Conservation (phyloP, 1,140 invertebrate species). For the Cheumatopsyche charites region DNA sequence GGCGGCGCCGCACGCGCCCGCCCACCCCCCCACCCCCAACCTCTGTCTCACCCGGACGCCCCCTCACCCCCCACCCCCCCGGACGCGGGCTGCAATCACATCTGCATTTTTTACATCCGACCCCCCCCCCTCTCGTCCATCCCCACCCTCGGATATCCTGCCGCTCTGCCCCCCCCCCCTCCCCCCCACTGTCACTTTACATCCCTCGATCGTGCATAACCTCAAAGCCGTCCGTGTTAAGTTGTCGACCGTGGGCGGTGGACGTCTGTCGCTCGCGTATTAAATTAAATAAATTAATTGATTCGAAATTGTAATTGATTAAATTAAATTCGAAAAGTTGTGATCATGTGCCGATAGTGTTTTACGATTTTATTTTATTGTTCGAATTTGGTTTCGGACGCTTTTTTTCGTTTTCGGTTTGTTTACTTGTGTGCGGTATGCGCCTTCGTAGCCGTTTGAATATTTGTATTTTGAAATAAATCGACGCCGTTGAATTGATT, state of each 20-base stretch:
- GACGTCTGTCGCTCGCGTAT: no score
- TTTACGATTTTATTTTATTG: neutral
- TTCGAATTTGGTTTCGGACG: neutral
- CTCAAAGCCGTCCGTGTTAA: neutral
- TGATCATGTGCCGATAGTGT: slow-evolving; percentile 21
- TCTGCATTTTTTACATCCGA: neutral
- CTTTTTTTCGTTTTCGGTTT: neutral
- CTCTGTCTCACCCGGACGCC: slow-evolving; percentile 47
- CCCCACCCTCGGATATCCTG: no score
- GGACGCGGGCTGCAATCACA: slow-evolving; percentile 40
- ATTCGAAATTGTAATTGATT: no score
- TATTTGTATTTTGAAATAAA: no score
- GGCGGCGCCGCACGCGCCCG: slow-evolving; percentile 38
- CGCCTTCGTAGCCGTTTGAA: no score
- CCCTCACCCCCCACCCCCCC: slow-evolving; percentile 43
- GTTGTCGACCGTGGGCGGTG: neutral
- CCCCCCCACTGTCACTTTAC: neutral
- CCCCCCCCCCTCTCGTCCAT: neutral
- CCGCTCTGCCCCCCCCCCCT: neutral
- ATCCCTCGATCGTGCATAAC: neutral
- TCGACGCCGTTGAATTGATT: no score
- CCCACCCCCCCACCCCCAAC: slow-evolving; percentile 51
- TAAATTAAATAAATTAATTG: no score
- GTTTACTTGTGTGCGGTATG: no score
- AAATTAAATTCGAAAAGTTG: slow-evolving; percentile 13